Evolutionary conservation across 2,888 invertebrate species (phyloP), one percentile per base, ranked within the genome.

Genomic region (Limulus polyphemus): DNA sequence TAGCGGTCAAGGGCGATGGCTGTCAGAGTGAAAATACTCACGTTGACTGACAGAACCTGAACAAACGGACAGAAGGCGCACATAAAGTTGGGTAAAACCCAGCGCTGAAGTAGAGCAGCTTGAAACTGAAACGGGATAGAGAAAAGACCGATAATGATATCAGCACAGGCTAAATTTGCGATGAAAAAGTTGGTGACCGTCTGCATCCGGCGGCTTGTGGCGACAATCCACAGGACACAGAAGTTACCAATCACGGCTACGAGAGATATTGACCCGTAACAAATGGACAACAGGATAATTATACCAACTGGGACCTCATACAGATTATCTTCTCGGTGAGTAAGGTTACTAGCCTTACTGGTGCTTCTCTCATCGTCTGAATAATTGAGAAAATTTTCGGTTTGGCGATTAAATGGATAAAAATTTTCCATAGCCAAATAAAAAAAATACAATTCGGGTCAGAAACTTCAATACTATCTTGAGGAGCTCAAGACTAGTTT

Each of bases 121-220:
- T 90, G 90, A 74, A 90, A 90, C 84, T 90, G 82, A 79, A 91
- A 90, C 68, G 90, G 90, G 74, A 90, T 87, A 66, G 87, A 85
- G 74, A 90, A 89, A 70, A 90, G 79, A 63, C 88, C 90, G 73
- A 90, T 89, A 67, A 88, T 84, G 72, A 90, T 87, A 75, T 91
- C 90, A 32, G 90, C 89, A 68, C 88, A 78, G 2, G 90, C 90
- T 74, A 91, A 79, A 78, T 90, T 90, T 14, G 88, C 86, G 57
- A 90, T 89, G 77, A 88, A 90, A 76, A 86, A 86, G 76, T 90
- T 90, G 55, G 90, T 90, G 11, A 77, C 87, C 65, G 86, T 88
- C 71, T 87, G 83, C 88, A 89, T 88, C 67, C 85, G 81, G 46
- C 61, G 85, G 65, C 75, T 87, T 13, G 87, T 87, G 50, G 84